A percentile compares a stretch with the other conserved stretches of the same genome.
phyloP scores from a whole-genome alignment of 2,888 invertebrate genomes.

The Gonocerus acuteangulatus region DNA sequence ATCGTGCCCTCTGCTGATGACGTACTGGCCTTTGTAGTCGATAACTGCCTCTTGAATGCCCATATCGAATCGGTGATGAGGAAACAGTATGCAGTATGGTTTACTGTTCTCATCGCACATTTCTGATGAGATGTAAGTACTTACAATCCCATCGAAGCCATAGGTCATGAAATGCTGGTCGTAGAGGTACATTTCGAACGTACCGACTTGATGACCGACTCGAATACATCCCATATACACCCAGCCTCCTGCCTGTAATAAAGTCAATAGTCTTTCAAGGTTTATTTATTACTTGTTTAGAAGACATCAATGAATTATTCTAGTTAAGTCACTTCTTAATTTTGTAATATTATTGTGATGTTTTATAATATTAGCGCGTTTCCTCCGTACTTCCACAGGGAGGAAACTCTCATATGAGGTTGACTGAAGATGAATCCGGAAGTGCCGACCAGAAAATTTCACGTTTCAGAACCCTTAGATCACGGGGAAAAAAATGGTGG shows the following conservation, averaged over 20 bases:
- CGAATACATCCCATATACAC: background rate
- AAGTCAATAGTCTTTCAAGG: background rate
- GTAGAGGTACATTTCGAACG: background rate
- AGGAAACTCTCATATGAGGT: too few species aligned
- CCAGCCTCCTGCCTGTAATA: constrained; percentile 4
- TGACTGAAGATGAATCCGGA: too few species aligned
- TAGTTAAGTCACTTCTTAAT: too few species aligned
- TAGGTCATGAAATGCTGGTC: constrained; percentile 9
- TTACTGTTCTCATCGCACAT: background rate
- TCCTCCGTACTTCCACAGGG: too few species aligned
- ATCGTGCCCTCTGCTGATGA: constrained; percentile 5
- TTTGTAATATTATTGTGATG: too few species aligned
- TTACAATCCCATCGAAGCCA: constrained; percentile 12
- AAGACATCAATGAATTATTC: too few species aligned
- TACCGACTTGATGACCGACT: constrained; percentile 12
- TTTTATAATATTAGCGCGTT: too few species aligned
- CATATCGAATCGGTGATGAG: constrained; percentile 16
- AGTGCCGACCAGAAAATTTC: too few species aligned
- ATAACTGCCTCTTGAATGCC: constrained; percentile 7
- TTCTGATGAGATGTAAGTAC: background rate
- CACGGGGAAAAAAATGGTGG: too few species aligned
- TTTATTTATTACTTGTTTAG: too few species aligned
- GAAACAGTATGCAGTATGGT: background rate
- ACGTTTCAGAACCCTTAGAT: too few species aligned
- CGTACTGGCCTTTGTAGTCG: constrained; percentile 6